Evolutionary conservation across 2,797 vertebrate genomes (phyloP).

Genomic region (Megaceryle alcyon): DNA sequence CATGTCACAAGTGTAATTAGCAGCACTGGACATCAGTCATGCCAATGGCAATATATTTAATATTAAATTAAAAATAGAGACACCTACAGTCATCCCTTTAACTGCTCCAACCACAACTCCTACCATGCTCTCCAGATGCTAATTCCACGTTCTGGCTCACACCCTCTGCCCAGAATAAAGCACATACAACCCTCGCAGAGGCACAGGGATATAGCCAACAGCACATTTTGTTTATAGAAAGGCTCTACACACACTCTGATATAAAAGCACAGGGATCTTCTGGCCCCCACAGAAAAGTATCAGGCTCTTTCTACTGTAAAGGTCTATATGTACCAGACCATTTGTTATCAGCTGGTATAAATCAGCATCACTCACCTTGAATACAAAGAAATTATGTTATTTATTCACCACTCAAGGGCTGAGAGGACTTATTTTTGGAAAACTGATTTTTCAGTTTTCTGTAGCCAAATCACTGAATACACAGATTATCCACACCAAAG

Average conservation of each 20-base stretch:
- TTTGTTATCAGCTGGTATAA: not conserved
- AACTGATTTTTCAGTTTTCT: not conserved
- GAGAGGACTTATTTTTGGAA: not conserved
- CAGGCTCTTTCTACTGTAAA: not conserved
- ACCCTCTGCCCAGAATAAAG: not conserved
- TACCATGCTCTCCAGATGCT: not conserved
- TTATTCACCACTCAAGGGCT: not conserved
- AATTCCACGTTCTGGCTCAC: not conserved
- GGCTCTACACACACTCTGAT: not conserved
- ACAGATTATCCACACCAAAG: not conserved
- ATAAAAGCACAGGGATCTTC: not conserved
- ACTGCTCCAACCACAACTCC: not conserved
- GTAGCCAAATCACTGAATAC: not conserved
- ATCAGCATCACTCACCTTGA: not conserved
- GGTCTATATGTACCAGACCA: not conserved
- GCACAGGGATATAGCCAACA: not conserved
- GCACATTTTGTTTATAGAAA: not conserved
- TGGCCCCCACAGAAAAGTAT: not conserved
- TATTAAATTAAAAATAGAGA: not conserved
- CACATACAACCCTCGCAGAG: not conserved
- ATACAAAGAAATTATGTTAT: not conserved
- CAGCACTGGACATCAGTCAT: not conserved
- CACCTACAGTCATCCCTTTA: not conserved
- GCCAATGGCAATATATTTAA: not conserved
- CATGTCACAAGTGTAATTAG: not conserved